Percentiles rank a stretch among this genome's conserved stretches.
phyloP scores from a whole-genome alignment of 2,113 vertebrate genomes.

The Meriones unguiculatus region DNA sequence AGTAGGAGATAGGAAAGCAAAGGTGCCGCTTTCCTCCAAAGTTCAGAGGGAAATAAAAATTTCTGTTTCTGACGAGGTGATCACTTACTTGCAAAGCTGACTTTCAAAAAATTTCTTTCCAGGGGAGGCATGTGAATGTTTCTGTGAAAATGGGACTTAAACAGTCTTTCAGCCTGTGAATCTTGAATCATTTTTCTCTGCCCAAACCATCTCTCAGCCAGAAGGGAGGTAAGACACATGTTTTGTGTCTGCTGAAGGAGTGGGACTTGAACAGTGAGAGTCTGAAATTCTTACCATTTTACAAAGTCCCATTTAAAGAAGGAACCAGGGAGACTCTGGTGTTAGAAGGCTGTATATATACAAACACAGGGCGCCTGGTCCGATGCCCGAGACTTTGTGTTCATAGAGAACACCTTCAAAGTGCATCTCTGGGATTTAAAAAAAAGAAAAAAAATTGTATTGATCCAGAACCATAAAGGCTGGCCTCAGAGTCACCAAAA shows the following conservation, averaged over 20 bases:
- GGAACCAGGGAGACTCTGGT: slow-evolving; percentile 73
- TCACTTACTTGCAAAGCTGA: slow-evolving; percentile 19
- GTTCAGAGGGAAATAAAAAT: background rate
- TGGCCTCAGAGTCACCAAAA: background rate
- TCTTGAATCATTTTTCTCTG: slow-evolving; percentile 21
- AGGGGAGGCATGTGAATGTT: background rate
- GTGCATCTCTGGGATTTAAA: background rate
- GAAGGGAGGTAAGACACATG: background rate
- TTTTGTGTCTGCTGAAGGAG: background rate
- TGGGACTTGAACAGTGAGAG: background rate
- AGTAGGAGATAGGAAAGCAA: background rate
- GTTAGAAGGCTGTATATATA: background rate
- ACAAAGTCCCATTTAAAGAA: background rate
- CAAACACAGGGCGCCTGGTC: background rate
- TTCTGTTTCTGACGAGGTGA: slow-evolving; percentile 41
- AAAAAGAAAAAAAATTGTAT: background rate
- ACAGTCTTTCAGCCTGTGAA: background rate
- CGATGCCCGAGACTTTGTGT: background rate
- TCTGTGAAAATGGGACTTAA: background rate
- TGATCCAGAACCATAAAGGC: background rate
- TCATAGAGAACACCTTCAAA: background rate
- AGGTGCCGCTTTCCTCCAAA: slow-evolving; percentile 18
- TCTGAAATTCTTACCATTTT: background rate
- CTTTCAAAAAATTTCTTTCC: slow-evolving; percentile 29
- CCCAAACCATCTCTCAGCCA: background rate